Percentiles rank a stretch among this genome's conserved stretches.
These are phyloP conservation scores for Sphyrna mokarran DNA, from an alignment of 2,113 vertebrate species.

Conservation along the genomic window DNA sequence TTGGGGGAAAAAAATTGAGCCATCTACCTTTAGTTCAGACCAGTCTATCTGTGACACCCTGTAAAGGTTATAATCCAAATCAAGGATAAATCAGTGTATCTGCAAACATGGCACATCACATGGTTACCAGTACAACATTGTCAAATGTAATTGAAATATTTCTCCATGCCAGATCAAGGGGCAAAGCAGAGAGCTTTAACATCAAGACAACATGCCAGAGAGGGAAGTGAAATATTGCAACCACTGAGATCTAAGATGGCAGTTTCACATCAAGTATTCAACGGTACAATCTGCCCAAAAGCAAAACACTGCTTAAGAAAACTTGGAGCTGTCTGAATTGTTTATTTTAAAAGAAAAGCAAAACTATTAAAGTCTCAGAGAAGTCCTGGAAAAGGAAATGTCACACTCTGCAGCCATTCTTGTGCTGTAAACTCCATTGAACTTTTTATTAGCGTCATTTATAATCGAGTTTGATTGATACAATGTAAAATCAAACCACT, in stretches of 20 bases:
- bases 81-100: background rate
- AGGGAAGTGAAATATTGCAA: conserved; percentile 11
- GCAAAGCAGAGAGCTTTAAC: background rate
- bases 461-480: background rate
- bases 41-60: background rate
- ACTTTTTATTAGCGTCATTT: background rate
- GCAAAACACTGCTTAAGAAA: background rate
- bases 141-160: conserved; percentile 5
- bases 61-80: background rate
- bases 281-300: background rate
- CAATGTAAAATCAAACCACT: background rate
- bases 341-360: conserved; percentile 13
- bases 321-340: background rate
- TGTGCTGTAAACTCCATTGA: background rate
- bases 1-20: background rate
- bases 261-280: conserved; percentile 20
- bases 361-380: background rate
- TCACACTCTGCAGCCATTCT: background rate
- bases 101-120: background rate
- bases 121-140: background rate
- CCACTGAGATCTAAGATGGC: background rate
- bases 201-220: conserved; percentile 6
- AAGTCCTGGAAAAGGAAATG: no score
- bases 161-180: conserved; percentile 12
- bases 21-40: background rate